Percentiles rank a stretch among this genome's conserved stretches.
These are phyloP conservation scores for Trissoscelio sp. DNA, from an alignment of 2,888 invertebrate genomes.

Conservation along the genomic window DNA sequence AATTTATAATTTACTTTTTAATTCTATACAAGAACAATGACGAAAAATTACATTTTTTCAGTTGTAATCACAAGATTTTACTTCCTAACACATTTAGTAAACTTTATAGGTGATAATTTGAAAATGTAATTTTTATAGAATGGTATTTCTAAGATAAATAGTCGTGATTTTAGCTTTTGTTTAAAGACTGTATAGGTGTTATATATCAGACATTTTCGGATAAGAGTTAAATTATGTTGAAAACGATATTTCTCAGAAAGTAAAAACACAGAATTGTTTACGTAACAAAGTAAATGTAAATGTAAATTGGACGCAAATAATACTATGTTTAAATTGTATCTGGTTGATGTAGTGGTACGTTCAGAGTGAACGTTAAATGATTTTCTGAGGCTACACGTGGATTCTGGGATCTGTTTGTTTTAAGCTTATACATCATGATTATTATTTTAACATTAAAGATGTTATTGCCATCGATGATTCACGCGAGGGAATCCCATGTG, in stretches of 20 bases:
- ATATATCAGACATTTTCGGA: neutral
- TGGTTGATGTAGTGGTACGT: neutral
- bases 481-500: slow-evolving; percentile 21
- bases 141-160: too few species aligned
- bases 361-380: neutral
- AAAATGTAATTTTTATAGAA: too few species aligned
- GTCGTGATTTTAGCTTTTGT: too few species aligned
- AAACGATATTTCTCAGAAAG: neutral
- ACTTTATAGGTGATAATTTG: too few species aligned
- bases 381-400: slow-evolving; percentile 1
- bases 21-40: too few species aligned
- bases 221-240: neutral
- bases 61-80: too few species aligned
- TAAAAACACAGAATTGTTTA: neutral
- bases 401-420: neutral
- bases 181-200: neutral
- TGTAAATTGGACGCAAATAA: neutral
- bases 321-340: neutral
- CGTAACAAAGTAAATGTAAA: slow-evolving; percentile 1
- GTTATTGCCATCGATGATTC: slow-evolving; percentile 24
- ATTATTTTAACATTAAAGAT: slow-evolving; percentile 14
- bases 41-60: too few species aligned
- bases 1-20: too few species aligned
- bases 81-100: too few species aligned
- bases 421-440: slow-evolving; percentile 5